A percentile compares a stretch with the other conserved stretches of the same genome.
Conservation (phyloP, 2,797 vertebrate species). For the Anniella stebbinsi region DNA sequence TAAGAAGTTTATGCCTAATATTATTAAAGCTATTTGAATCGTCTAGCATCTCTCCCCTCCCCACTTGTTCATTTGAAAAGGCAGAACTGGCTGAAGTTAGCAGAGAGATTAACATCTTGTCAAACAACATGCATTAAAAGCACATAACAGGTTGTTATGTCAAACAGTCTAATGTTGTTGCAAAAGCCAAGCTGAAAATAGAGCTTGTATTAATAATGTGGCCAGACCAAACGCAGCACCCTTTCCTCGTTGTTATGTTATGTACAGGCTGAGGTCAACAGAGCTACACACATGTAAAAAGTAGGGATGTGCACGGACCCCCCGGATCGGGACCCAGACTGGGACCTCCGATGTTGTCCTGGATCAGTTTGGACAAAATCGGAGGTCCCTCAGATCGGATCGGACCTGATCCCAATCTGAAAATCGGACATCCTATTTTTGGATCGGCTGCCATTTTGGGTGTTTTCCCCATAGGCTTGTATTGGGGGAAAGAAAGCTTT, state of each 20-base stretch:
- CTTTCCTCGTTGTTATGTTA: neutral
- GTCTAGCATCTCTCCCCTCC: neutral
- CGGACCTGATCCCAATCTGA: no score
- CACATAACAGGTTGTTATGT: constrained; percentile 13
- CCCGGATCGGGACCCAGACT: no score
- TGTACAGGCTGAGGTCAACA: neutral
- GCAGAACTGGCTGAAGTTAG: neutral
- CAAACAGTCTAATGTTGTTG: constrained; percentile 16
- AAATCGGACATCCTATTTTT: no score
- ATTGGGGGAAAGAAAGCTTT: no score
- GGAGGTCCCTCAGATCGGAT: no score
- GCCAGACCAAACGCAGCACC: neutral
- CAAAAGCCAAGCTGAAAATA: constrained; percentile 46
- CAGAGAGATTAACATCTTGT: constrained; percentile 6
- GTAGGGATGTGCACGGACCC: no score
- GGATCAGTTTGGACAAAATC: no score
- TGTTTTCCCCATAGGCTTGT: no score
- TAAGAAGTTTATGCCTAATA: neutral
- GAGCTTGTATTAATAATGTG: constrained; percentile 41
- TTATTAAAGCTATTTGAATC: neutral
- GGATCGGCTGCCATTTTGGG: no score
- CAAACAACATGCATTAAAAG: constrained; percentile 22
- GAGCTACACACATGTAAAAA: neutral
- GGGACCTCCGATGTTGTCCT: no score
- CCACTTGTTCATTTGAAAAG: neutral